These are phyloP conservation scores for Halcyon malimbica DNA, from an alignment of 2,113 vertebrate species.

Conservation along the genomic window DNA sequence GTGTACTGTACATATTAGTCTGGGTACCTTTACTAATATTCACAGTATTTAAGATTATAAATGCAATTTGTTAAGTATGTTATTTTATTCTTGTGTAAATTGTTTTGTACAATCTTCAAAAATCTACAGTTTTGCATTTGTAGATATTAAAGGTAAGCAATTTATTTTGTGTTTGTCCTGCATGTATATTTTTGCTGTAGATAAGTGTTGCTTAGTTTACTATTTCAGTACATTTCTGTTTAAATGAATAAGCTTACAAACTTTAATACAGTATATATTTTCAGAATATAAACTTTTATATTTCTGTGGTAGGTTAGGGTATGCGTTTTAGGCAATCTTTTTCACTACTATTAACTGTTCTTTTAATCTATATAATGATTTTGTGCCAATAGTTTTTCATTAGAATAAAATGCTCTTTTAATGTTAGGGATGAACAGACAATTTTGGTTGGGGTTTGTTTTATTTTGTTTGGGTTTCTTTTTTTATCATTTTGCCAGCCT, in stretches of 20 bases:
- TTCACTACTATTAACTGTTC: constrained; percentile 80
- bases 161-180: constrained; percentile 81
- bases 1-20: constrained; percentile 81
- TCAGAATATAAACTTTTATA: constrained; percentile 91
- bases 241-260: constrained; percentile 80
- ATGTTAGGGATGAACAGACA: constrained; percentile 50
- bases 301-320: constrained; percentile 87
- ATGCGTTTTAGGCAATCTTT: constrained; percentile 86
- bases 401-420: constrained; percentile 65
- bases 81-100: constrained; percentile 85
- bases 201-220: constrained; percentile 83
- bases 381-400: constrained; percentile 82
- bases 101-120: constrained; percentile 83
- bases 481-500: constrained; percentile 64
- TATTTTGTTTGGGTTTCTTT: neutral
- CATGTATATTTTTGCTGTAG: constrained; percentile 91
- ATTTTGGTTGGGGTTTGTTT: constrained; percentile 58
- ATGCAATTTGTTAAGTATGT: constrained; percentile 82
- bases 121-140: constrained; percentile 82
- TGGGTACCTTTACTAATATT: constrained; percentile 83
- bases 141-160: constrained; percentile 81
- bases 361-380: constrained; percentile 83
- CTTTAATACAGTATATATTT: constrained; percentile 88
- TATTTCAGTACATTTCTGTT: constrained; percentile 79
- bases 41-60: constrained; percentile 84